phyloP scores from a whole-genome alignment of 1,140 invertebrate genomes.

The Ips nitidus region DNA sequence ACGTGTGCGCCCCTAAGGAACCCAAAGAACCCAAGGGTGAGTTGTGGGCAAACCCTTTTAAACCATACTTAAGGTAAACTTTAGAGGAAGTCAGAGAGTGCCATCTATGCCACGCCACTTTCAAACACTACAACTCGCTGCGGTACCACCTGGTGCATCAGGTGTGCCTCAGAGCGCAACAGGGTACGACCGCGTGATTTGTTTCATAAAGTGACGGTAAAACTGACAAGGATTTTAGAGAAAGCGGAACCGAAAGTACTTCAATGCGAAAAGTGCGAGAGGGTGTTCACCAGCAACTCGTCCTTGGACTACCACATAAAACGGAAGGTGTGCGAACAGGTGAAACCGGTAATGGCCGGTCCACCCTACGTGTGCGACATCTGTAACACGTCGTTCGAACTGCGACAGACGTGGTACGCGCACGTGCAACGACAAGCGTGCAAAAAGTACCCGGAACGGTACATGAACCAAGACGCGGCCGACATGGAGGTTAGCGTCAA shows the following conservation, averaged over 20 bases:
- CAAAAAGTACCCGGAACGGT: slow-evolving; percentile 32
- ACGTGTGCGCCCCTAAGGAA: slow-evolving; percentile 27
- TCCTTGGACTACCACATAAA: slow-evolving; percentile 32
- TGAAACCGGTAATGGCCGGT: slow-evolving; percentile 13
- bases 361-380: slow-evolving; percentile 32
- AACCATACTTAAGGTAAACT: background rate
- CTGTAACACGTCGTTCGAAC: slow-evolving; percentile 28
- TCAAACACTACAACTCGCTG: slow-evolving; percentile 25
- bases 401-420: slow-evolving; percentile 33
- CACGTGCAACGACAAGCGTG: slow-evolving; percentile 31
- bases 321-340: slow-evolving; percentile 29
- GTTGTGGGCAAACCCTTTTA: background rate
- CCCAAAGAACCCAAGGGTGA: slow-evolving; percentile 25
- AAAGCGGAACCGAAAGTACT: slow-evolving; percentile 26
- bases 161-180: slow-evolving; percentile 26
- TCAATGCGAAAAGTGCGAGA: slow-evolving; percentile 33
- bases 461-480: slow-evolving; percentile 12
- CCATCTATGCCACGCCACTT: slow-evolving; percentile 19
- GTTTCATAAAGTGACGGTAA: background rate
- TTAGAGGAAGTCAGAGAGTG: slow-evolving; percentile 19
- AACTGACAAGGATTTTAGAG: slow-evolving; percentile 16
- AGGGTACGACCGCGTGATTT: background rate
- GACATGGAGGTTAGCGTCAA: slow-evolving; percentile 25
- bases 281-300: slow-evolving; percentile 33
- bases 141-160: slow-evolving; percentile 29